These are phyloP conservation scores for Onychostruthus taczanowskii DNA, from an alignment of 2,113 vertebrate genomes.

Conservation along the genomic window DNA sequence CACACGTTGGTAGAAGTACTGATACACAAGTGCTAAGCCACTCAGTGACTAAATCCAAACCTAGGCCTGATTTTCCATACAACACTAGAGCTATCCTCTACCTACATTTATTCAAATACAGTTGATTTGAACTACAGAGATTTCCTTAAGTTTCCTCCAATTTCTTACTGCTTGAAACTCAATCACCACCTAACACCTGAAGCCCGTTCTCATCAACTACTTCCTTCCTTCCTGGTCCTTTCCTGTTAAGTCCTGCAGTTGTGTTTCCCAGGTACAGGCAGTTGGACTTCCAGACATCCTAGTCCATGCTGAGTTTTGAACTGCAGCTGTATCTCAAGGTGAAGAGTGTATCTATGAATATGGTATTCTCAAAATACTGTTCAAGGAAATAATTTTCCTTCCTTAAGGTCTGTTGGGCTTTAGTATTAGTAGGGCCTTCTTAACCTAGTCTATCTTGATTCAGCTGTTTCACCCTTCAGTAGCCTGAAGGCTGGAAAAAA, in stretches of 20 bases:
- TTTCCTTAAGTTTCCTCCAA: background rate
- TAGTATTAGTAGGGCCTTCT: background rate
- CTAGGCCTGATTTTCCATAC: background rate
- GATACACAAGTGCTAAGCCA: background rate
- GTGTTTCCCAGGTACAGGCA: background rate
- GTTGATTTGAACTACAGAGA: background rate
- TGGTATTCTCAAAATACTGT: background rate
- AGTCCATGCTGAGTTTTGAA: background rate
- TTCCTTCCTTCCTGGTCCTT: background rate
- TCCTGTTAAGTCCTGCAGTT: background rate
- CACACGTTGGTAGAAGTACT: background rate
- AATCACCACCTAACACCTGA: background rate
- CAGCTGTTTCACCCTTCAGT: background rate
- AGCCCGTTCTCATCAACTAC: background rate
- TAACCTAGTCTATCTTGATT: background rate
- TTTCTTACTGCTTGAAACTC: background rate
- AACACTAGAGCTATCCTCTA: background rate
- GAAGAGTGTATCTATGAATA: background rate
- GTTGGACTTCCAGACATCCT: background rate
- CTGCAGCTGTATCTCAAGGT: background rate
- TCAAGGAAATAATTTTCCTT: background rate
- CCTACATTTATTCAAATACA: background rate
- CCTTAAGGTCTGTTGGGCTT: background rate
- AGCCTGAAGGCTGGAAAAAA: background rate
- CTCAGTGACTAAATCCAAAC: background rate